Conservation (phyloP, 2,113 vertebrate species). For the Neodontobutis hainanensis region DNA sequence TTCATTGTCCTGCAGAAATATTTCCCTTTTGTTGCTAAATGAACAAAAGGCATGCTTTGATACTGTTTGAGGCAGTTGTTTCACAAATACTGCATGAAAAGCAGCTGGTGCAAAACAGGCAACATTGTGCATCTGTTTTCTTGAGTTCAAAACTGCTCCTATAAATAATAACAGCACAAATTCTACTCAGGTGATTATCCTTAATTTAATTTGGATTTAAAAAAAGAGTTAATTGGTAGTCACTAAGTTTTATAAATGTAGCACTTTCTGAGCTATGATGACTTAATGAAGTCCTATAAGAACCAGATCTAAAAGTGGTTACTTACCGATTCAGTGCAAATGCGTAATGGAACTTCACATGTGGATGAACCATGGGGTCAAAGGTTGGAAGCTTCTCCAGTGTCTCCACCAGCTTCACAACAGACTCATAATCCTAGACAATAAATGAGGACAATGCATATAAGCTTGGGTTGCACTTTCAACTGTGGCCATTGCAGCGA, state of each 20-base stretch:
- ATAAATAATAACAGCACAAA: no score
- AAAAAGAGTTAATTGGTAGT: no score
- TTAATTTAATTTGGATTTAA: no score
- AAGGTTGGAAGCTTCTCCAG: slow-evolving; percentile 96
- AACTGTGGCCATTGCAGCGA: neutral
- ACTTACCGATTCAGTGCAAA: slow-evolving; percentile 96
- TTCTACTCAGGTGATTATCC: no score
- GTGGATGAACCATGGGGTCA: slow-evolving; percentile 90
- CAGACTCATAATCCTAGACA: slow-evolving; percentile 92
- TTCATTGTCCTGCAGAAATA: slow-evolving; percentile 28
- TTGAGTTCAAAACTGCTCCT: slow-evolving; percentile 2
- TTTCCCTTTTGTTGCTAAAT: slow-evolving; percentile 42
- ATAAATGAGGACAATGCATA: neutral
- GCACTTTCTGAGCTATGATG: no score
- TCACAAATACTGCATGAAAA: slow-evolving; percentile 42
- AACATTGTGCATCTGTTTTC: slow-evolving; percentile 34
- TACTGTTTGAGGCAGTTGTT: slow-evolving; percentile 24
- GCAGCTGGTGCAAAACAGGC: slow-evolving; percentile 53
- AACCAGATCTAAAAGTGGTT: neutral
- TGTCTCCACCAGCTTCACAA: slow-evolving; percentile 95
- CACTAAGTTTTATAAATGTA: no score
- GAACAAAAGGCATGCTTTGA: slow-evolving; percentile 39
- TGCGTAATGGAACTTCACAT: slow-evolving; percentile 96
- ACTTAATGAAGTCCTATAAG: no score
- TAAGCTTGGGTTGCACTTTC: slow-evolving; percentile 12